These are phyloP conservation scores for Zapornia atra DNA, from an alignment of 2,113 vertebrate species.

Conservation along the genomic window DNA sequence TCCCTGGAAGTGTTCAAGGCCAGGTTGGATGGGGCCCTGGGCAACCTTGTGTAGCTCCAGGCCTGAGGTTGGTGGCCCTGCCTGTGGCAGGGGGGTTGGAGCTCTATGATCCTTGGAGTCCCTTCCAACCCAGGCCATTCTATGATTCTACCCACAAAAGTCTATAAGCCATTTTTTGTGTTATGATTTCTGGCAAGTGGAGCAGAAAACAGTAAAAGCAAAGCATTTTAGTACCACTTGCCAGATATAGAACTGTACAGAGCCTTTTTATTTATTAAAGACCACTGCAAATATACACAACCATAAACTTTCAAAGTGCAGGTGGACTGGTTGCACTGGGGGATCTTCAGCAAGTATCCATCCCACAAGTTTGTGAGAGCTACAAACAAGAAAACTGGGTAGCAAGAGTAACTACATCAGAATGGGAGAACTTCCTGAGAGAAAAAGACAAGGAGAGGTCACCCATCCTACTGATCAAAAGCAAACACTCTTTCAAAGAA, in stretches of 20 bases:
- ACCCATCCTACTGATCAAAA: background rate
- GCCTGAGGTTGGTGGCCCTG: too few species aligned
- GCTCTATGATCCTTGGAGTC: too few species aligned
- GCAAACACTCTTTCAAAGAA: background rate
- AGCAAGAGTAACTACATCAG: background rate
- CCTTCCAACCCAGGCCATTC: too few species aligned
- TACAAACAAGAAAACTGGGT: background rate
- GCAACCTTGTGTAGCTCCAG: too few species aligned
- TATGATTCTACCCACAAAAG: background rate
- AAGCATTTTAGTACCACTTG: background rate
- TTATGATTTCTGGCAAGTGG: constrained; percentile 3
- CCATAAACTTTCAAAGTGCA: background rate
- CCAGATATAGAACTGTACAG: background rate
- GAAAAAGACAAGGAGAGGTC: background rate
- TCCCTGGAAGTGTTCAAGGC: too few species aligned
- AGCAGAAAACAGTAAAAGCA: constrained; percentile 12
- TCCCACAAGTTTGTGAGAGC: background rate
- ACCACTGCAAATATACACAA: background rate
- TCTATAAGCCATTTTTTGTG: background rate
- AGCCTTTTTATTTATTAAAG: constrained; percentile 18
- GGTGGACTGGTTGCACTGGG: background rate
- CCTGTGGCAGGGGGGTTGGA: too few species aligned
- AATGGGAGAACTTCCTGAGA: background rate
- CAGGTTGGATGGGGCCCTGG: too few species aligned
- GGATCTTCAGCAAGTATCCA: background rate